Percentiles rank a stretch among this genome's conserved stretches.
Conservation (phyloP, 2,113 vertebrate genomes). For the Lepus timidus region DNA sequence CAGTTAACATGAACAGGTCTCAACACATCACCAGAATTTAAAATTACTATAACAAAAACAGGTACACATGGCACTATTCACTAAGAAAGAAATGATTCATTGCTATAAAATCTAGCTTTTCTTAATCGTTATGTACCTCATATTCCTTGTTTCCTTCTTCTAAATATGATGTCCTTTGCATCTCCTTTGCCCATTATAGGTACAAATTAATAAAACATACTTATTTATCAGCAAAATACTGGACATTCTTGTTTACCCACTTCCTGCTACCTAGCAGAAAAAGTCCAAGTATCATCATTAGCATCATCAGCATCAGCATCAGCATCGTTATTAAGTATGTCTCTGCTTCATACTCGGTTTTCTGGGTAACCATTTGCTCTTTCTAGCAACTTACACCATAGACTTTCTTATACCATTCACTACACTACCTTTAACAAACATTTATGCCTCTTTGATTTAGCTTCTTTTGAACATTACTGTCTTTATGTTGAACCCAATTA, state of each 20-base stretch:
- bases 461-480: background rate
- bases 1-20: background rate
- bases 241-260: rapidly evolving
- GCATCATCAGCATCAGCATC: background rate
- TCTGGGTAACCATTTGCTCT: background rate
- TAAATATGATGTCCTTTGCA: background rate
- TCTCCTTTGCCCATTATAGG: background rate
- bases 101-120: background rate
- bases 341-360: background rate
- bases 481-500: background rate
- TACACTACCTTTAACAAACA: background rate
- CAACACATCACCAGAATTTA: background rate
- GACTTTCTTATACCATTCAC: background rate
- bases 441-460: background rate
- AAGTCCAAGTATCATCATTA: background rate
- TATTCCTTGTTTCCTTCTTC: background rate
- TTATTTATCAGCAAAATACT: background rate
- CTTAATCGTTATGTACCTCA: background rate
- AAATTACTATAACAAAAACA: background rate
- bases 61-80: rapidly evolving
- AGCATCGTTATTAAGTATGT: background rate
- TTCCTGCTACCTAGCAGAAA: rapidly evolving
- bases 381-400: background rate
- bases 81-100: background rate
- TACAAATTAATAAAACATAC: background rate